Base-by-base conservation (phyloP, 2,113 vertebrate genomes). In the Seriola aureovittata region DNA sequence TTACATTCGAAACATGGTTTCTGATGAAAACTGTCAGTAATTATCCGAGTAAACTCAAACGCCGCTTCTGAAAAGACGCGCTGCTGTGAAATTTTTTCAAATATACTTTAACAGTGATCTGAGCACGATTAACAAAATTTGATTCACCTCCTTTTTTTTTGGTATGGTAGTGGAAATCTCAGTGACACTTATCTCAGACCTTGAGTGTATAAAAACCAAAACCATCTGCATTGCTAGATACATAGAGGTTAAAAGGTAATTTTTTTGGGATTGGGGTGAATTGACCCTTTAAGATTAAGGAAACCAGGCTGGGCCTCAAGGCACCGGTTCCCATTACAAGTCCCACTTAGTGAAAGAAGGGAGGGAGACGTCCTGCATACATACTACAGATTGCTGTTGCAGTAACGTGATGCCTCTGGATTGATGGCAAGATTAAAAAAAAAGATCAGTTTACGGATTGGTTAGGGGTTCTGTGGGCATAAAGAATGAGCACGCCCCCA, bases 241-340 rank as follows among this genome's bases (percentile, higher is more conserved):
- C 2, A 2, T 11, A 3, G 5, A 23, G n/a, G 12, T 23, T 42
- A 42, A 50, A 16, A 21, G 8, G 6, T 36, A 21, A 40, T 11
- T 21, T 69, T 62, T 63, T 36, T 21, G 38, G 80, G 62, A 75
- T 86, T 74, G 64, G 38, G 58, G 69, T 82, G 69, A 89, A 78
- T 13, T 14, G 29, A 88, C 46, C 48, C 54, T 74, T 75, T 69
- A 55, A 55, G 11, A 71, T 63, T 34, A 40, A 68, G 48, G 32
- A 78, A 85, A 72, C 25, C 78, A 80, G 88, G 80, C 68, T 85
- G 86, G 85, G 83, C 71, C 85, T 68, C 72, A 88, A 87, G 77
- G 78, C 81, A 89, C 79, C 70, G 40, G 75, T 75, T 88, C 79
- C 79, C 60, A 88, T 81, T 80, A 70, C 77, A 86, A 88, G 84